Evolutionary conservation across 1,140 invertebrate species (phyloP), one percentile per base, ranked within the genome.

Genomic region (Gonatopus flavifemur): DNA sequence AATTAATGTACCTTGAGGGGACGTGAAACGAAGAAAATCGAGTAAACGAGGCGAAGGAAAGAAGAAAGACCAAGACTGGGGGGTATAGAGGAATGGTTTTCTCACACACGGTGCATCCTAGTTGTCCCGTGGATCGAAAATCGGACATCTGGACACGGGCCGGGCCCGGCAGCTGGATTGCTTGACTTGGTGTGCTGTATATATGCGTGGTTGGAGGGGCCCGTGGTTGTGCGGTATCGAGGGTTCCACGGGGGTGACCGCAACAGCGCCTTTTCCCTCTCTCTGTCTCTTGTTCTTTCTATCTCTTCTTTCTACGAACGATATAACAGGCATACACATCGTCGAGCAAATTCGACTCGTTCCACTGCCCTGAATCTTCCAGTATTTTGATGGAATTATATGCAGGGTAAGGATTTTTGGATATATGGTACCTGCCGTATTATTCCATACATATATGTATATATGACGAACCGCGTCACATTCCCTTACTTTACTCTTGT

Each of bases 71-170:
- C 15, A 36, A 25, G 45, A 36, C n/a, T 13, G 22, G 49, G 3
- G 31, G 46, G 48, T 32, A 9, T 42, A 35, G 53, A 41, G 63
- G 59, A 64, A 53, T 55, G 61, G 59, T 66, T 69, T 70, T 70
- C 68, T 70, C 68, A 70, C 67, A 69, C 68, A 70, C 67, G 68
- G 63, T 62, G 48, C 43, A 35, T 39, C 46, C 47, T 47, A n/a
- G n/a, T 13, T 21, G 59, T 50, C 55, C 54, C 59, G 59, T 56
- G 41, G 41, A n/a, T 40, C 56, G 57, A 58, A 58, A 57, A 63
- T 53, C 64, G 68, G 68, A 70, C 68, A 70, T 70, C 68, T 70
- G 68, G 68, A 69, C 68, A 53, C 41, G 63, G 67, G 67, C n/a
- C n/a, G n/a, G n/a, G n/a, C n/a, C n/a, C n/a, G n/a, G 68, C 68